Percentiles rank a stretch among this genome's conserved stretches.
Conservation (phyloP, 2,888 invertebrate species). For the Agrotis segetum region DNA sequence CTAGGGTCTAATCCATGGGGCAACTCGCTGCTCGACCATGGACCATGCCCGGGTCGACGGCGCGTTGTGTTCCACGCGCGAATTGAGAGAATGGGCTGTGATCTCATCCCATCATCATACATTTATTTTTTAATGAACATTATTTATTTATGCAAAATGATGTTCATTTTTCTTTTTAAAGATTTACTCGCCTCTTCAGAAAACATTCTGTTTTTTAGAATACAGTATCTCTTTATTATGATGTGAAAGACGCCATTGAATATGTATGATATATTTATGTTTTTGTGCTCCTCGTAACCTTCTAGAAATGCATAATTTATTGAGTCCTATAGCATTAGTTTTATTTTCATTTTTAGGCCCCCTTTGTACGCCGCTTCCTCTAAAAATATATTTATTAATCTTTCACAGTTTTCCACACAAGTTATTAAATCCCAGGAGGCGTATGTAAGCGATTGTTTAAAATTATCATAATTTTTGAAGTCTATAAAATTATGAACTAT, state of each 20-base stretch:
- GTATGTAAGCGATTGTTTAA: neutral
- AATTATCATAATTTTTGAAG: constrained; percentile 22
- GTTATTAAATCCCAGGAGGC: no score
- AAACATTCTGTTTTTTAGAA: neutral
- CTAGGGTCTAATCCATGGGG: no score
- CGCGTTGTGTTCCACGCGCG: no score
- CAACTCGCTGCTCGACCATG: no score
- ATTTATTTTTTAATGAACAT: no score
- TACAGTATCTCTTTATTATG: neutral
- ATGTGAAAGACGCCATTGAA: constrained; percentile 9
- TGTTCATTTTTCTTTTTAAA: constrained; percentile 4
- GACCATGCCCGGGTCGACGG: no score
- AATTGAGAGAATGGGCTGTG: no score
- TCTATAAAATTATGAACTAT: constrained; percentile 29
- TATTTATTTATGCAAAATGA: constrained; percentile 10
- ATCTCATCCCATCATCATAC: no score
- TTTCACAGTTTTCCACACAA: no score
- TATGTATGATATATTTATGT: constrained; percentile 4
- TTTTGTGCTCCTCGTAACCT: constrained; percentile 15
- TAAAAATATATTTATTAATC: no score
- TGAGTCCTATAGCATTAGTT: neutral
- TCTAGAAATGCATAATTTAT: constrained; percentile 23
- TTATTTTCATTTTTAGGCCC: no score
- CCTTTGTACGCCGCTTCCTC: no score
- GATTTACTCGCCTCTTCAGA: constrained; percentile 9